Base-by-base conservation (phyloP, 2,113 vertebrate species). In the Ctenodactylus gundi region DNA sequence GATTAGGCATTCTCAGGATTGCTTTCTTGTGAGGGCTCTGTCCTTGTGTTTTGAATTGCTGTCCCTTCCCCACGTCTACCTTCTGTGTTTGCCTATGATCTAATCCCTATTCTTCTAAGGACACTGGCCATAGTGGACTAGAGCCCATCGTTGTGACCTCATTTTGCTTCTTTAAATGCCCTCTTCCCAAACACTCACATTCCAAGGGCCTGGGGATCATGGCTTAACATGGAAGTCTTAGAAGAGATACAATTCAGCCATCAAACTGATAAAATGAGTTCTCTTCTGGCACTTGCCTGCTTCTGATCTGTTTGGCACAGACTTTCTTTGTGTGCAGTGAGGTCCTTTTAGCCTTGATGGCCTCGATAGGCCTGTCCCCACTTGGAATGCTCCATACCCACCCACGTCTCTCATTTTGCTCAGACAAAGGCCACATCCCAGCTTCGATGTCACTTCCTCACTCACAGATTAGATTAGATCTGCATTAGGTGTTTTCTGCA, bases 381-480 rank as follows among this genome's bases (percentile, higher is more conserved):
- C 15, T 58, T 46, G 17, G 20, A 68, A 36, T 34, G 39, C 10
- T 51, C 39, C 9, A n/a, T n/a, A 60, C 68, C 27, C 36, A 10
- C 57, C 15, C 34, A 13, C 17, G 4, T 18, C 36, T 29, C 3
- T 57, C 72, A 18, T 51, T 53, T 53, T 67, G 46, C 25, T 75
- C 23, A 91, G 60, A 49, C 36, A 60, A 88, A 81, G 36, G 65
- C 27, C 82, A n/a, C 53, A 9, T 64, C 41, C 85, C 36, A 73
- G 55, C 36, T 82, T 93, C 60, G 89, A 46, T 44, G 67, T 57
- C 29, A 77, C 29, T 53, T 92, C 83, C 73, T 94, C 78, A 88
- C n/a, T 83, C 67, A 60, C 29, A 62, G 65, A 55, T 90, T 90
- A 85, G 58, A 81, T 93, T 96, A 85, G 20, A 6, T 75, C 67